Evolutionary conservation across 2,113 vertebrate species (phyloP).

Genomic region (Pangasianodon gigas): DNA sequence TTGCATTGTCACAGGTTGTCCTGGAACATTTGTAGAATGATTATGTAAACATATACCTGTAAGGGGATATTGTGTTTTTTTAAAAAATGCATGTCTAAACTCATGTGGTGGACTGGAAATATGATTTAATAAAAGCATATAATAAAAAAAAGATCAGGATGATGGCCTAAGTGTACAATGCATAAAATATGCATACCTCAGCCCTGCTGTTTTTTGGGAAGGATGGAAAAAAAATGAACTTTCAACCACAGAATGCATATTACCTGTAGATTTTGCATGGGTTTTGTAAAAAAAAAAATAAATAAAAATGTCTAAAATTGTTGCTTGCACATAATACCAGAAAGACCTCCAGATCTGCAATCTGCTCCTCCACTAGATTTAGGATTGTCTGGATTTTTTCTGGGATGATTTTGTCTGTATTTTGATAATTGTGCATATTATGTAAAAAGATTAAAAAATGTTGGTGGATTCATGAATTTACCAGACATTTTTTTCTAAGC

Average conservation of each 20-base stretch:
- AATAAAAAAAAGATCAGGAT: conserved; percentile 81
- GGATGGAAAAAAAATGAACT: conserved; percentile 82
- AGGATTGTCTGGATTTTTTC: conserved; percentile 99
- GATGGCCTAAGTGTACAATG: conserved; percentile 94
- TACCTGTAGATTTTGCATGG: conserved; percentile 99
- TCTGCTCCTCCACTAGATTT: conserved; percentile 99
- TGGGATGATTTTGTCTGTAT: conserved; percentile 99
- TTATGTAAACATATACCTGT: conserved; percentile 85
- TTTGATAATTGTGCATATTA: conserved; percentile 99
- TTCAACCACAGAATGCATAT: conserved; percentile 99
- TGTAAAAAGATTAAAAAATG: conserved; percentile 91
- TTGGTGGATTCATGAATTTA: conserved; percentile 99
- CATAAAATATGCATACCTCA: conserved; percentile 98
- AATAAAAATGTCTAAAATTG: conserved; percentile 98
- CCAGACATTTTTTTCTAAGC: conserved; percentile 98
- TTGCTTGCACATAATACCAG: conserved; percentile 99
- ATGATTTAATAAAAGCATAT: conserved; percentile 76
- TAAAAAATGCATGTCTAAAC: conserved; percentile 88
- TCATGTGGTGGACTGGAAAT: conserved; percentile 93
- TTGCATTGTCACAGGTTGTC: conserved; percentile 84
- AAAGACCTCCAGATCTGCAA: conserved; percentile 99
- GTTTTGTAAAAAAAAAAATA: conserved; percentile 94
- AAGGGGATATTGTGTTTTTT: conserved; percentile 89
- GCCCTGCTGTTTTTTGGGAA: conserved; percentile 86
- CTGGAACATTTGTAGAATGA: conserved; percentile 87